Evolutionary conservation across 1,140 invertebrate genomes (phyloP).

Genomic region (Drosophila guanche): DNA sequence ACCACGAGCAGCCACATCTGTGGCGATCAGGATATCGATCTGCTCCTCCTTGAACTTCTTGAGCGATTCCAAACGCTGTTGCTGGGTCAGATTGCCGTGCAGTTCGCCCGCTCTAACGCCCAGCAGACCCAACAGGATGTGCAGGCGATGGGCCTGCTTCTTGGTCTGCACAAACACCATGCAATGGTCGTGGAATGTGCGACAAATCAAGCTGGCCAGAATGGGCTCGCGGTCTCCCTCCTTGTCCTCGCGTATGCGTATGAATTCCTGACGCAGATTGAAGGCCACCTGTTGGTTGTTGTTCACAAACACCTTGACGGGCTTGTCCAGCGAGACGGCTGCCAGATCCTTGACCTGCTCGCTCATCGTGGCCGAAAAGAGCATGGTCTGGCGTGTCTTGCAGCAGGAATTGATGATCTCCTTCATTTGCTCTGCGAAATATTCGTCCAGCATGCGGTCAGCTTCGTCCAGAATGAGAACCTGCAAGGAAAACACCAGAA

Average conservation of each 20-base stretch:
- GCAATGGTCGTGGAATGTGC: slow-evolving; percentile 95
- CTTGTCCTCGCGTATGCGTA: slow-evolving; percentile 91
- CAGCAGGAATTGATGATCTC: slow-evolving; percentile 96
- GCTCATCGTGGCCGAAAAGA: slow-evolving; percentile 99
- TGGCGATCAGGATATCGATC: slow-evolving; percentile 96
- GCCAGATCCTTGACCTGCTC: slow-evolving; percentile 97
- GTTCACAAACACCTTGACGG: slow-evolving; percentile 97
- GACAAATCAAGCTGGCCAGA: slow-evolving; percentile 93
- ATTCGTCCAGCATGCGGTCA: slow-evolving; percentile 97
- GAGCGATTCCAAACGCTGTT: slow-evolving; percentile 94
- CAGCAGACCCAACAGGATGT: slow-evolving; percentile 94
- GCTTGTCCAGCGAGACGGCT: slow-evolving; percentile 94
- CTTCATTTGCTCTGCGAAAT: slow-evolving; percentile 99
- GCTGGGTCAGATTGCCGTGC: slow-evolving; percentile 97
- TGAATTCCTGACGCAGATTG: slow-evolving; percentile 98
- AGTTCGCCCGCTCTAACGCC: slow-evolving; percentile 95
- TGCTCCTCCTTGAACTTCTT: slow-evolving; percentile 94
- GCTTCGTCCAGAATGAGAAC: slow-evolving; percentile 83
- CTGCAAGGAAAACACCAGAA: slow-evolving; percentile 16
- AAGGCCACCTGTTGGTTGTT: slow-evolving; percentile 98
- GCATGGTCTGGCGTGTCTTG: slow-evolving; percentile 96
- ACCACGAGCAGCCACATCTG: slow-evolving; percentile 98
- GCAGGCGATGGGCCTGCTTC: slow-evolving; percentile 95
- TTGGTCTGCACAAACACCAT: slow-evolving; percentile 99
- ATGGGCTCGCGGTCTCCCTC: slow-evolving; percentile 96